Evolutionary conservation across 2,888 invertebrate species (phyloP), one percentile per base, ranked within the genome.

Genomic region (Nomada goodeniana): DNA sequence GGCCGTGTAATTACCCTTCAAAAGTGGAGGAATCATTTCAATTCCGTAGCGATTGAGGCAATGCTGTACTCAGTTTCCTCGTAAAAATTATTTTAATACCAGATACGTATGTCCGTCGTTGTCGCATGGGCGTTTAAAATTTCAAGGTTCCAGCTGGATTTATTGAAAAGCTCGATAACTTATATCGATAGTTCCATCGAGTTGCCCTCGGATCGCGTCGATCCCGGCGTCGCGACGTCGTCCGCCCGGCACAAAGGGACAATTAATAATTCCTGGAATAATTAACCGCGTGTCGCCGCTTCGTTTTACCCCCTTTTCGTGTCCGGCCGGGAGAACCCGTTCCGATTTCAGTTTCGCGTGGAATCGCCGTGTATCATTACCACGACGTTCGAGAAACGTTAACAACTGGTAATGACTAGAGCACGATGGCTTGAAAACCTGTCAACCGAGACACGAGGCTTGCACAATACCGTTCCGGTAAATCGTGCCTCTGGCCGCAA

Each of bases 391-490:
- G 80, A 80, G 80, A 80, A 80, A 80, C 77, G 75, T 69, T 82
- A 84, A 79, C 86, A 79, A 80, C 83, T 80, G 76, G 78, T 75
- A 88, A 86, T 76, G 77, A 79, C 70, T 72, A 78, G 64, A 53
- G 78, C 59, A 69, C 74, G 85, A 88, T 83, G 85, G 67, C 68
- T 88, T 83, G 87, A 76, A 86, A 88, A 86, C 85, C 88, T 88
- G 88, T 88, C 88, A 83, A 88, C 88, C 88, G 88, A 76, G 86
- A 86, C 87, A 76, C 80, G 69, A 53, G 73, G 69, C 75, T 87
- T 88, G 80, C 88, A 81, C 80, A 88, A 88, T 74, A 77, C 55
- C 81, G 82, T 69, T 79, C 86, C 26, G 76, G 72, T 85, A 88
- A 84, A 87, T 77, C 84, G 79, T 74, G 76, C 68, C 57, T 76